Conservation (phyloP, 2,797 vertebrate genomes). For the Rousettus madagascariensis region DNA sequence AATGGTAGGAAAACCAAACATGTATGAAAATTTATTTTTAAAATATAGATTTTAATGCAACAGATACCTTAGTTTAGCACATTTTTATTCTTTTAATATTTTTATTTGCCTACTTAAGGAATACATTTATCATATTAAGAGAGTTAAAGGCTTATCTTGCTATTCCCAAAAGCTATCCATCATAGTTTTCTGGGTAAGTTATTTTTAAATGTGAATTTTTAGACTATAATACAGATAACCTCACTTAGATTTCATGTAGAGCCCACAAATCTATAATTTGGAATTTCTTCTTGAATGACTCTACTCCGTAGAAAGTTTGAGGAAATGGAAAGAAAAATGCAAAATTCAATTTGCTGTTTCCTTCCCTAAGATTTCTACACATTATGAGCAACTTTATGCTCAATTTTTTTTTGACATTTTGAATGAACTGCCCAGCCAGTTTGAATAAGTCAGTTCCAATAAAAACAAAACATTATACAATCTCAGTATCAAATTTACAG, state of each 20-base stretch:
- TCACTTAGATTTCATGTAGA: background rate
- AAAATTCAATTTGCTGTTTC: background rate
- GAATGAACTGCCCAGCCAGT: background rate
- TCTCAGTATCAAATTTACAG: conserved; percentile 20
- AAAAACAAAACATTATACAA: conserved; percentile 1
- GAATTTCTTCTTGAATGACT: background rate
- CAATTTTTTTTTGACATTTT: background rate
- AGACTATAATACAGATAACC: background rate
- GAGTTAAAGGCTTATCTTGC: background rate
- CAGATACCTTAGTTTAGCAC: background rate
- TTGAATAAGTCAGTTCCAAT: background rate
- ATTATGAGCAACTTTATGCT: background rate
- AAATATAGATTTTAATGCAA: conserved; percentile 23
- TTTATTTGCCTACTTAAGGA: background rate
- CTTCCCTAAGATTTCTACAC: background rate
- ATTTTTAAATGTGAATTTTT: conserved; percentile 36
- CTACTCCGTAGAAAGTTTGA: background rate
- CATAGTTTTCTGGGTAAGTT: background rate
- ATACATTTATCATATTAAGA: background rate
- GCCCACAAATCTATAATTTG: background rate
- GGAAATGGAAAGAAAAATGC: conserved; percentile 11
- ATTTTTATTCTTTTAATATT: conserved; percentile 4
- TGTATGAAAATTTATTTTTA: conserved; percentile 18
- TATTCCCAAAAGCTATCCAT: background rate
- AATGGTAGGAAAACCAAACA: conserved; percentile 35